These are phyloP conservation scores for Papilio demoleus DNA, from an alignment of 2,888 invertebrate genomes.

Conservation along the genomic window DNA sequence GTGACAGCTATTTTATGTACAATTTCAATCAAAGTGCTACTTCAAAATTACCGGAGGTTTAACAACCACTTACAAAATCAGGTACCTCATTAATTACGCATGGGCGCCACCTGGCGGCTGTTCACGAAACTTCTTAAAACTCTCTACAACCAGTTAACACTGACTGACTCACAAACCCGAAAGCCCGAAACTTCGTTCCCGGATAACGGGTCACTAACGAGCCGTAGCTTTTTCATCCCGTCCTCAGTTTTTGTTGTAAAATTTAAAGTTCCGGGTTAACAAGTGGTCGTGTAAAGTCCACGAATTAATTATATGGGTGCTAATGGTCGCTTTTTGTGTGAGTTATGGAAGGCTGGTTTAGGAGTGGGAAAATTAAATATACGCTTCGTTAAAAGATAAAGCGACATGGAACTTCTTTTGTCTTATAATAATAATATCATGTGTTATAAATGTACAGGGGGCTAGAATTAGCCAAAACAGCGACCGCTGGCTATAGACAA, in stretches of 20 bases:
- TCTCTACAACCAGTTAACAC: conserved; percentile 35
- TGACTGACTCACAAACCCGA: conserved; percentile 13
- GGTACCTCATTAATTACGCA: conserved; percentile 35
- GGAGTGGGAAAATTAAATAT: background rate
- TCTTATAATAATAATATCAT: too few relatives aligned
- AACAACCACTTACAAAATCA: conserved; percentile 12
- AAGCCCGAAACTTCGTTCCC: conserved; percentile 39
- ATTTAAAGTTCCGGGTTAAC: conserved; percentile 45
- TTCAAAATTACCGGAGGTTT: background rate
- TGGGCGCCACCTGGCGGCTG: conserved; percentile 5
- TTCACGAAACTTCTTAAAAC: conserved; percentile 19
- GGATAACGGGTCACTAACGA: conserved; percentile 46
- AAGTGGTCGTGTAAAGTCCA: conserved; percentile 36
- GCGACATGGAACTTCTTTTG: too few relatives aligned
- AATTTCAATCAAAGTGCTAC: conserved; percentile 1
- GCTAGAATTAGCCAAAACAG: too few relatives aligned
- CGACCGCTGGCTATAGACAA: too few relatives aligned
- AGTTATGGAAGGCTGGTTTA: background rate
- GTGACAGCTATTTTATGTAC: too few relatives aligned
- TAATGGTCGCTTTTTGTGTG: conserved; percentile 32
- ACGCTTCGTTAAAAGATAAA: background rate
- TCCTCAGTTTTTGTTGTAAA: conserved; percentile 44
- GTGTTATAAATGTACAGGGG: too few relatives aligned
- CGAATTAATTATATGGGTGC: conserved; percentile 27
- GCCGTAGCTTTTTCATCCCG: conserved; percentile 46